These are phyloP conservation scores for Arrhamphus sclerolepis DNA, from an alignment of 2,797 vertebrate genomes.

Conservation along the genomic window DNA sequence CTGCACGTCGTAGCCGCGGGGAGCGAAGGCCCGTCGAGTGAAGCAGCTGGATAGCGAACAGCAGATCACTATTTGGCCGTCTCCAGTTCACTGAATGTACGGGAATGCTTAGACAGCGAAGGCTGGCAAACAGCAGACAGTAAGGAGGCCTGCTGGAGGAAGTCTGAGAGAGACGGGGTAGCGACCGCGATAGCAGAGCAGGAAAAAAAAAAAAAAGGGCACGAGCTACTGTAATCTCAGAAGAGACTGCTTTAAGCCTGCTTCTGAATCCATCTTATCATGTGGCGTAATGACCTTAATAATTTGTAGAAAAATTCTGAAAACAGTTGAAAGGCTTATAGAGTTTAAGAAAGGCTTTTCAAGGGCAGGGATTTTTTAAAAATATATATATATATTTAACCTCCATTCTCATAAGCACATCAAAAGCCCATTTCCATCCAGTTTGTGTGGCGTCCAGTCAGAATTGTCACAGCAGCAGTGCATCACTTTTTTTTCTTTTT, in stretches of 20 bases:
- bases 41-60: slow-evolving; percentile 73
- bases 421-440: slow-evolving; percentile 16
- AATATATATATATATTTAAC: too few species aligned
- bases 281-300: slow-evolving; percentile 65
- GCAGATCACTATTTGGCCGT: slow-evolving; percentile 70
- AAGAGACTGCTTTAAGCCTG: slow-evolving; percentile 38
- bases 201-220: slow-evolving; percentile 16
- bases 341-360: slow-evolving; percentile 48
- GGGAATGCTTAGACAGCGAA: slow-evolving; percentile 59
- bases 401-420: slow-evolving; percentile 2
- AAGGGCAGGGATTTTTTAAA: slow-evolving; percentile 43
- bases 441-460: slow-evolving; percentile 42
- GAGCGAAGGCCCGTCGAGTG: slow-evolving; percentile 42
- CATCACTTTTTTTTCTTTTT: slow-evolving; percentile 58
- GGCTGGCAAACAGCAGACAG: slow-evolving; percentile 22
- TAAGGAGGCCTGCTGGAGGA: slow-evolving; percentile 27
- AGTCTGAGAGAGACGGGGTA: slow-evolving; percentile 15
- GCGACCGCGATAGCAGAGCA: slow-evolving; percentile 10
- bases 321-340: slow-evolving; percentile 41
- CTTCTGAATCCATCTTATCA: slow-evolving; percentile 53
- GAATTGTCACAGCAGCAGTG: slow-evolving; percentile 33
- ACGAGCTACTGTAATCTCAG: slow-evolving; percentile 30
- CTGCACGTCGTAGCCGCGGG: slow-evolving; percentile 41
- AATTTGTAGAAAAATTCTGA: slow-evolving; percentile 35
- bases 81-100: slow-evolving; percentile 62